These are phyloP conservation scores for Heliconius sara DNA, from an alignment of 2,888 invertebrate genomes.

Conservation along the genomic window DNA sequence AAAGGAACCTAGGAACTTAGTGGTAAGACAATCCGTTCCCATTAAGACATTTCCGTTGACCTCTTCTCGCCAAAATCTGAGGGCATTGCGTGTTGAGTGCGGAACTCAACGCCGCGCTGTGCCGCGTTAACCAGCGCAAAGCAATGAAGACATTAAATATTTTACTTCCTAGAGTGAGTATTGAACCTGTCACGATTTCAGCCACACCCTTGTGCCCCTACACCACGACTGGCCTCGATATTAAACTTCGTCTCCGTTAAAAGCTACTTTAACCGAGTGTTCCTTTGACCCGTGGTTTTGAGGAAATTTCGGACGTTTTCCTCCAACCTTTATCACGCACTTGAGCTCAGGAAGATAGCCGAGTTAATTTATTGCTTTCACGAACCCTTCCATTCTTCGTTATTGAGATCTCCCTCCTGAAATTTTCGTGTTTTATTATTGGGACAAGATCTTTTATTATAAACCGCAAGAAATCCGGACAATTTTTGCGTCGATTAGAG, in stretches of 20 bases:
- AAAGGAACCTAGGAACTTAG: too few species aligned
- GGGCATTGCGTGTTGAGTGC: too few species aligned
- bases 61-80: too few species aligned
- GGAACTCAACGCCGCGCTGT: too few species aligned
- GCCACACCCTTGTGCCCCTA: too few species aligned
- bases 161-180: too few species aligned
- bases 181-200: too few species aligned
- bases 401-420: constrained; percentile 35
- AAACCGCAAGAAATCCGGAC: background rate
- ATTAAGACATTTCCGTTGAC: too few species aligned
- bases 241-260: constrained; percentile 3
- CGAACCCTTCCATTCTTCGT: constrained; percentile 37
- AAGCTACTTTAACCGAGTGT: constrained; percentile 15
- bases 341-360: constrained; percentile 32
- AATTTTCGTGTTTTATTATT: constrained; percentile 35
- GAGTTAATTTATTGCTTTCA: constrained; percentile 40
- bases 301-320: constrained; percentile 29
- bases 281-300: constrained; percentile 24
- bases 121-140: too few species aligned
- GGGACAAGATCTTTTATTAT: constrained; percentile 21
- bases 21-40: too few species aligned
- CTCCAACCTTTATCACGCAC: constrained; percentile 37
- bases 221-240: background rate
- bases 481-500: constrained; percentile 1
- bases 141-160: too few species aligned